Evolutionary conservation across 2,797 vertebrate species (phyloP).

Genomic region (Triplophysa yarkandensis): DNA sequence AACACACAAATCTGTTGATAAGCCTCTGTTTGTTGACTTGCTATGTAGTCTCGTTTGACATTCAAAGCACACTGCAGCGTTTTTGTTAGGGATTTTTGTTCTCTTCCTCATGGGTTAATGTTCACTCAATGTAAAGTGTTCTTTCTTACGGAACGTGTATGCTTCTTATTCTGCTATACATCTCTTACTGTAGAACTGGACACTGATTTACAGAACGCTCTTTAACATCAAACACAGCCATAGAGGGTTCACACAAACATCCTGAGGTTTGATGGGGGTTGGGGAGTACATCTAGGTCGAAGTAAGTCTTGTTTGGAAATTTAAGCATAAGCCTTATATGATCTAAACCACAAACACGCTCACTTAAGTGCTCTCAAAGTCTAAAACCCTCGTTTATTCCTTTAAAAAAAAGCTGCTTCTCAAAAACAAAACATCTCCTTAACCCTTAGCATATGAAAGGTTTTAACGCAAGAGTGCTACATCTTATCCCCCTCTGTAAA

Average conservation of each 20-base stretch:
- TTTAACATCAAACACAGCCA: constrained; percentile 33
- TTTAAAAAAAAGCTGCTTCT: constrained; percentile 2
- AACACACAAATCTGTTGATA: neutral
- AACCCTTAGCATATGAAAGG: constrained; percentile 55
- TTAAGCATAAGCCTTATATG: constrained; percentile 6
- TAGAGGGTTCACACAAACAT: constrained; percentile 22
- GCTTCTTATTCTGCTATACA: neutral
- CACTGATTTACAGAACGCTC: constrained; percentile 3
- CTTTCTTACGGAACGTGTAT: neutral
- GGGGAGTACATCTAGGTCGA: constrained; percentile 18
- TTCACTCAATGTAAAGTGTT: neutral
- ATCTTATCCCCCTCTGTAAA: constrained; percentile 37
- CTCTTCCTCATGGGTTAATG: neutral
- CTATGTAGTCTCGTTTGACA: neutral
- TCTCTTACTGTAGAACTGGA: neutral
- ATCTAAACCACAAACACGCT: constrained; percentile 2
- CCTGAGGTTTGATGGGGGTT: constrained; percentile 22
- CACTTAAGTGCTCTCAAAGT: neutral
- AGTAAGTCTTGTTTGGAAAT: constrained; percentile 18
- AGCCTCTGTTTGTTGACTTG: neutral
- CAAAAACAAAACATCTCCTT: constrained; percentile 30
- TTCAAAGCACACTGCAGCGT: neutral
- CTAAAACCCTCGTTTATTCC: neutral
- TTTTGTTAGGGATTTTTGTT: neutral
- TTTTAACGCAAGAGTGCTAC: constrained; percentile 62